Percentiles rank a stretch among this genome's conserved stretches.
Evolutionary conservation across 2,797 vertebrate genomes (phyloP).

Genomic region (Sebastes paucispinis): DNA sequence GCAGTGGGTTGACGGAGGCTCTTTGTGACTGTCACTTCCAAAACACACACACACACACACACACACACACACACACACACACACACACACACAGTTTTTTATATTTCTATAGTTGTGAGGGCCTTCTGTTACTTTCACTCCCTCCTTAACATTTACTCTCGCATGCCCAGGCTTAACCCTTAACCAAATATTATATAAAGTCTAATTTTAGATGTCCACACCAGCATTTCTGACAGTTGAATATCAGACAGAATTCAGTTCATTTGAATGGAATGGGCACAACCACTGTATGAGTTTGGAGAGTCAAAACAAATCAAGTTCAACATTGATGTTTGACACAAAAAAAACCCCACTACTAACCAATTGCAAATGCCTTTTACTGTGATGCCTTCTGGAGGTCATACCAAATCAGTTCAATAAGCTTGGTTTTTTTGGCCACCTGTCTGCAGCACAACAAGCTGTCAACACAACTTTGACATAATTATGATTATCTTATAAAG

Average conservation of each 20-base stretch:
- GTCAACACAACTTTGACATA: not conserved
- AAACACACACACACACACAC: not conserved
- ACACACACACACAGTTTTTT: not conserved
- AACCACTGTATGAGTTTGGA: not conserved
- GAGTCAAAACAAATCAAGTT: not conserved
- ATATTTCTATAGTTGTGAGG: conserved; percentile 21
- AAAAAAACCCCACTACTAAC: not conserved
- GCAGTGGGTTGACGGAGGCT: conserved; percentile 53
- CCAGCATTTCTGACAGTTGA: not conserved
- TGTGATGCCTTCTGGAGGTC: not conserved
- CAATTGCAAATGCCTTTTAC: not conserved
- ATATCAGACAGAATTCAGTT: not conserved
- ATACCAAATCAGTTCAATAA: not conserved
- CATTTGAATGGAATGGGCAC: not conserved
- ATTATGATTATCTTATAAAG: not conserved
- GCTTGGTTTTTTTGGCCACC: not conserved
- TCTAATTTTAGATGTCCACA: not conserved
- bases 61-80: not conserved
- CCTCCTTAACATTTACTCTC: not conserved
- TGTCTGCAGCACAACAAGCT: not conserved
- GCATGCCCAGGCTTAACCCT: not conserved
- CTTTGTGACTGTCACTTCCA: conserved; percentile 56
- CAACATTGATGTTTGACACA: not conserved
- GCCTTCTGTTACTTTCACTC: not conserved
- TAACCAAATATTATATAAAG: not conserved